Conservation (phyloP, 2,797 vertebrate species). For the Fundulus diaphanus region DNA sequence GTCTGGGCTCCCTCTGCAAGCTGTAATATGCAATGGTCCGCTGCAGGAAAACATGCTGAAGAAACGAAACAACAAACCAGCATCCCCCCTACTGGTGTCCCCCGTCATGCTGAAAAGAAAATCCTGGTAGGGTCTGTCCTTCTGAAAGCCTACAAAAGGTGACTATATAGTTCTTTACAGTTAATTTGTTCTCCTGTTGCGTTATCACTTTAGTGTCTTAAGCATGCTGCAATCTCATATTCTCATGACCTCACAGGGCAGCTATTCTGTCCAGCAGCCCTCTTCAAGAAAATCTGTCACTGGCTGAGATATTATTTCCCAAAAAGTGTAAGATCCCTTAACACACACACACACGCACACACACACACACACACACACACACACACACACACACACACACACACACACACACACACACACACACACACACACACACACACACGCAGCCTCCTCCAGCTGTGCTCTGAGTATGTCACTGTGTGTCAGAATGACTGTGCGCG, state of each 20-base stretch:
- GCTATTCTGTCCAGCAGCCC: constrained; percentile 69
- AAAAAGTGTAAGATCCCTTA: constrained; percentile 45
- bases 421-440: too few species aligned
- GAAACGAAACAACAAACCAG: too few species aligned
- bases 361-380: constrained; percentile 9
- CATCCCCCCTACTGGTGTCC: too few species aligned
- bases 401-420: constrained; percentile 11
- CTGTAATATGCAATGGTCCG: too few species aligned
- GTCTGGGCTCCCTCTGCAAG: too few species aligned
- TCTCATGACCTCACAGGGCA: constrained; percentile 82
- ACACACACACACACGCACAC: constrained; percentile 8
- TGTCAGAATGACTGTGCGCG: constrained; percentile 41
- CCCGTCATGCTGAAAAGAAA: too few species aligned
- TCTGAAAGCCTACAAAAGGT: not conserved
- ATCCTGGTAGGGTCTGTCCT: too few species aligned
- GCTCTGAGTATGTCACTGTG: constrained; percentile 37
- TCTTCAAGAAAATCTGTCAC: constrained; percentile 77
- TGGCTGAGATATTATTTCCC: constrained; percentile 76
- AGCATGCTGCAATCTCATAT: constrained; percentile 41
- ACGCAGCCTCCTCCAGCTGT: constrained; percentile 79
- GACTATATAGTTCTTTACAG: not conserved
- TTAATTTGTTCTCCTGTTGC: not conserved
- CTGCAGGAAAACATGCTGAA: too few species aligned
- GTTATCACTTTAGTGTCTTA: constrained; percentile 23
- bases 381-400: constrained; percentile 11